Conservation (phyloP, 2,888 invertebrate genomes). For the Eupithecia pulchellata region DNA sequence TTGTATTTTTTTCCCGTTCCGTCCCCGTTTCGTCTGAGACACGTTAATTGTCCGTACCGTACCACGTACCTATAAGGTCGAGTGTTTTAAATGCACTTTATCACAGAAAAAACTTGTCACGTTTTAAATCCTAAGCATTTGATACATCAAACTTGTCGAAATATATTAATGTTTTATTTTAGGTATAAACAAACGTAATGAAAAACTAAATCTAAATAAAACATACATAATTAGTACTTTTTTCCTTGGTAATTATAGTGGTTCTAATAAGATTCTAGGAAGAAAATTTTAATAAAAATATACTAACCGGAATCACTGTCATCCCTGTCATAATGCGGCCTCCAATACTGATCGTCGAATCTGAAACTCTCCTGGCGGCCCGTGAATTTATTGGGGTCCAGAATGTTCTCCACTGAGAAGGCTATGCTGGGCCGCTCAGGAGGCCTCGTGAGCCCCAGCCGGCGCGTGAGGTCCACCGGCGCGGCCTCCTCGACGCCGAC, state of each 20-base stretch:
- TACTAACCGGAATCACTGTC: constrained; percentile 85
- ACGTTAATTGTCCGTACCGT: no score
- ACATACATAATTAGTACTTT: neutral
- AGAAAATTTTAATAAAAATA: neutral
- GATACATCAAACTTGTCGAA: neutral
- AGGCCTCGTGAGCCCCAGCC: constrained; percentile 85
- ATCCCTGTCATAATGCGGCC: constrained; percentile 83
- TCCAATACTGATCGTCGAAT: constrained; percentile 86
- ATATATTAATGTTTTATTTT: neutral
- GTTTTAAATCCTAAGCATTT: neutral
- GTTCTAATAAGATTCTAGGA: constrained; percentile 8
- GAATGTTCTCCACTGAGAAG: constrained; percentile 95
- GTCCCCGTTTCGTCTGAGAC: no score
- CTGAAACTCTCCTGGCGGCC: constrained; percentile 83
- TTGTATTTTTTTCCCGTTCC: neutral
- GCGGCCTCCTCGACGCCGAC: constrained; percentile 82
- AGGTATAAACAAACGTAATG: neutral
- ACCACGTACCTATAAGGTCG: no score
- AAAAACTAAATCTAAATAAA: no score
- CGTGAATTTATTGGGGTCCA: constrained; percentile 96
- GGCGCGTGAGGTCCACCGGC: constrained; percentile 78
- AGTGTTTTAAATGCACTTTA: no score
- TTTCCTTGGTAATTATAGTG: neutral
- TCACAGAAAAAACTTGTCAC: neutral
- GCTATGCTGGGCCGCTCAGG: constrained; percentile 87